Percentiles rank a stretch among this genome's conserved stretches.
These are phyloP conservation scores for Strigamia crassipes DNA, from an alignment of 2,888 invertebrate species.

Conservation along the genomic window DNA sequence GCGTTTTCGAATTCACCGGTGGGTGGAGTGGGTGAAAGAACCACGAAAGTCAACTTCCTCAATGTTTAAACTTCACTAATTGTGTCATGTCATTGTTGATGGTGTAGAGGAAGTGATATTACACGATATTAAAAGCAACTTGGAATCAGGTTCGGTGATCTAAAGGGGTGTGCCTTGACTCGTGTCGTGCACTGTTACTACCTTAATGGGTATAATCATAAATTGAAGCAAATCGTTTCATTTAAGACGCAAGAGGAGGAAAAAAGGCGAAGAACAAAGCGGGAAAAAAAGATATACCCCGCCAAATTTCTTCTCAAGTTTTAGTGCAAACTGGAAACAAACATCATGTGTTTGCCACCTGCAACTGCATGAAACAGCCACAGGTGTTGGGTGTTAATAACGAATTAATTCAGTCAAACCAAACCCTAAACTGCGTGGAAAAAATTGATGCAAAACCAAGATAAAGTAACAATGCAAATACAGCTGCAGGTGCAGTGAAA, in stretches of 20 bases:
- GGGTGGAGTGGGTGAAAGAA: constrained; percentile 9
- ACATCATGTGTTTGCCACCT: constrained; percentile 1
- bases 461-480: constrained; percentile 25
- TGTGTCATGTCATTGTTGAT: constrained; percentile 29
- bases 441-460: not conserved
- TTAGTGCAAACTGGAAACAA: not conserved
- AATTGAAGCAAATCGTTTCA: not conserved
- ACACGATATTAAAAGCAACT: not conserved
- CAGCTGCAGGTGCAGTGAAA: constrained; percentile 18
- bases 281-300: not conserved
- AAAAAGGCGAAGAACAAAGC: not conserved
- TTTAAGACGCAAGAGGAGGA: not conserved
- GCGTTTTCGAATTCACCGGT: not conserved
- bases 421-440: not conserved
- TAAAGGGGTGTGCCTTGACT: not conserved
- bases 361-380: not conserved
- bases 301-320: not conserved
- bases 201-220: constrained; percentile 11
- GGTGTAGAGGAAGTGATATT: constrained; percentile 5
- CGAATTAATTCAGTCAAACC: not conserved
- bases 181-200: not conserved
- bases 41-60: constrained; percentile 22
- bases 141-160: constrained; percentile 1
- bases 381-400: constrained; percentile 28
- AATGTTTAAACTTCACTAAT: constrained; percentile 14